Percentiles rank a stretch among this genome's conserved stretches.
Conservation (phyloP, 2,888 invertebrate species). For the Aporophyla lueneburgensis region DNA sequence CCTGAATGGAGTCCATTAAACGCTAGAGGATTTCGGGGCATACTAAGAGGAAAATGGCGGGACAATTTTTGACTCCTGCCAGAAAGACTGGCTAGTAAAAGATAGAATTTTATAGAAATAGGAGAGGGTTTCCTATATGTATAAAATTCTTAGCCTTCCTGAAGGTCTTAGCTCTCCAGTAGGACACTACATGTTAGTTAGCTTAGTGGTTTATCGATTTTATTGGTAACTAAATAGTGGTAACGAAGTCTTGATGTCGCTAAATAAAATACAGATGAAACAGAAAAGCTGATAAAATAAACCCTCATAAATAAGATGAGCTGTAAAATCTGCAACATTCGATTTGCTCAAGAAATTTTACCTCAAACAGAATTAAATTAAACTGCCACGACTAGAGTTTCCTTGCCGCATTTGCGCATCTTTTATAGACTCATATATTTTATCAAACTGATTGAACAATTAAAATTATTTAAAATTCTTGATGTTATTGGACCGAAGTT, state of each 20-base stretch:
- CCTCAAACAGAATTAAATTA: constrained; percentile 1
- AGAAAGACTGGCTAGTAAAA: not conserved
- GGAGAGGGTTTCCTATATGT: no score
- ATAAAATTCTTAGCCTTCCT: no score
- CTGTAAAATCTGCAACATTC: not conserved
- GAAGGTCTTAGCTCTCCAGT: no score
- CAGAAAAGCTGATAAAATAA: not conserved
- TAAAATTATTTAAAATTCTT: not conserved
- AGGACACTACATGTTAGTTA: not conserved
- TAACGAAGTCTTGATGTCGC: not conserved
- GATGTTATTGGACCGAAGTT: no score
- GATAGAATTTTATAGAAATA: not conserved
- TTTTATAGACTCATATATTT: not conserved
- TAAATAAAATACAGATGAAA: not conserved
- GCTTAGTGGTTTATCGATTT: not conserved
- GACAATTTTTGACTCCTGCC: not conserved
- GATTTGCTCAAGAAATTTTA: not conserved
- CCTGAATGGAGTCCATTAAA: not conserved
- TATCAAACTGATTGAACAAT: not conserved
- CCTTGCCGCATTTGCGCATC: not conserved
- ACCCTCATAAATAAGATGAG: not conserved
- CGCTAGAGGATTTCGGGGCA: not conserved
- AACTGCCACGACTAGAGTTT: constrained; percentile 2
- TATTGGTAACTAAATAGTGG: not conserved
- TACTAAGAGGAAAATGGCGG: not conserved